phyloP scores from a whole-genome alignment of 1,140 invertebrate species.

The Lepidurus arcticus region DNA sequence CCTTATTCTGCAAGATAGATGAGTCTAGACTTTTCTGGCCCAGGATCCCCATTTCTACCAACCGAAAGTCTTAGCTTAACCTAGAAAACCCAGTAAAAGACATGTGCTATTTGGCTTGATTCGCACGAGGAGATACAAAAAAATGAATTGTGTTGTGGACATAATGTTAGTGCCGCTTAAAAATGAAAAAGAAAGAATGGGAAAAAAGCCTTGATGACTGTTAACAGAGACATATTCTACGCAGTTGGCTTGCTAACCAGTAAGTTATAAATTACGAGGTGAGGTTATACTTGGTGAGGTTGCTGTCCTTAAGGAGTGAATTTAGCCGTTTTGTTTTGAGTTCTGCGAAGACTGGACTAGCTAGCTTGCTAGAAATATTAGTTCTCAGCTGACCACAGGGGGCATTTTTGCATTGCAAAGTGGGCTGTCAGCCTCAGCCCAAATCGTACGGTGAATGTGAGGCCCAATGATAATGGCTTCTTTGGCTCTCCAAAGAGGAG shows the following conservation, averaged over 20 bases:
- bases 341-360: not conserved
- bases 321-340: not conserved
- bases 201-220: not conserved
- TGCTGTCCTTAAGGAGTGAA: not conserved
- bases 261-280: slow-evolving; percentile 12
- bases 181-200: not conserved
- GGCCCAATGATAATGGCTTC: slow-evolving; percentile 17
- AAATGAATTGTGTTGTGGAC: not conserved
- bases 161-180: not conserved
- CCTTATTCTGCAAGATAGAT: slow-evolving; percentile 1
- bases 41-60: not conserved
- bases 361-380: not conserved
- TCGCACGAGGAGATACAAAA: not conserved
- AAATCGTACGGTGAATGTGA: slow-evolving; percentile 10
- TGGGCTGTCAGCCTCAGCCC: not conserved
- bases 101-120: not conserved
- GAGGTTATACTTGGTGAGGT: not conserved
- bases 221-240: not conserved
- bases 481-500: not conserved
- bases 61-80: not conserved
- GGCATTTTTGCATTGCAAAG: slow-evolving; percentile 15
- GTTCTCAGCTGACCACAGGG: not conserved
- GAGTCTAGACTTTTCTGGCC: not conserved
- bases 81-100: not conserved
- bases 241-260: not conserved